Evolutionary conservation across 2,113 vertebrate genomes (phyloP).

Genomic region (Vulpes lagopus): DNA sequence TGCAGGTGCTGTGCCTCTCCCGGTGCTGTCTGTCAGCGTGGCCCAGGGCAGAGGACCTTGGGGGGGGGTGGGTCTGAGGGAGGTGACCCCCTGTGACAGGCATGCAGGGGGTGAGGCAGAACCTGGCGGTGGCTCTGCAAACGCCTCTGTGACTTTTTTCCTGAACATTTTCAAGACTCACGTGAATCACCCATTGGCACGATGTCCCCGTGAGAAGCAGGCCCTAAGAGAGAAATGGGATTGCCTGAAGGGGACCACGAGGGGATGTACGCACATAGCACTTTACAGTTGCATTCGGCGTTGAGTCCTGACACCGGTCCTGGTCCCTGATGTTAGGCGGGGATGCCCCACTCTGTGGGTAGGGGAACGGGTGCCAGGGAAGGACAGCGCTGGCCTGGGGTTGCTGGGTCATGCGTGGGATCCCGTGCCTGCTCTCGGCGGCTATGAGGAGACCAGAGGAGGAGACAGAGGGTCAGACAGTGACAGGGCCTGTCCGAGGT

Average conservation of each 20-base stretch:
- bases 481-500: rapidly evolving
- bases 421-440: rapidly evolving
- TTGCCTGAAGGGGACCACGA: rapidly evolving
- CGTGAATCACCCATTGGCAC: rapidly evolving
- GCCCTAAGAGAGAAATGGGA: background rate
- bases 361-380: background rate
- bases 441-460: background rate
- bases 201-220: rapidly evolving
- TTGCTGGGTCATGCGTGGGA: rapidly evolving
- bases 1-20: rapidly evolving
- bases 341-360: rapidly evolving
- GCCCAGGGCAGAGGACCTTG: background rate
- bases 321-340: rapidly evolving
- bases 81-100: rapidly evolving
- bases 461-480: background rate
- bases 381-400: rapidly evolving
- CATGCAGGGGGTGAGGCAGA: rapidly evolving
- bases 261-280: rapidly evolving
- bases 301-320: background rate
- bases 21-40: rapidly evolving
- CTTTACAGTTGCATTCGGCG: rapidly evolving
- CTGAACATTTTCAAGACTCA: too few species aligned
- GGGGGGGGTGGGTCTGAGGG: rapidly evolving
- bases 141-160: background rate
- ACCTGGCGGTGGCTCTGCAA: rapidly evolving